phyloP scores from a whole-genome alignment of 2,888 invertebrate genomes.

The Eledone cirrhosa region DNA sequence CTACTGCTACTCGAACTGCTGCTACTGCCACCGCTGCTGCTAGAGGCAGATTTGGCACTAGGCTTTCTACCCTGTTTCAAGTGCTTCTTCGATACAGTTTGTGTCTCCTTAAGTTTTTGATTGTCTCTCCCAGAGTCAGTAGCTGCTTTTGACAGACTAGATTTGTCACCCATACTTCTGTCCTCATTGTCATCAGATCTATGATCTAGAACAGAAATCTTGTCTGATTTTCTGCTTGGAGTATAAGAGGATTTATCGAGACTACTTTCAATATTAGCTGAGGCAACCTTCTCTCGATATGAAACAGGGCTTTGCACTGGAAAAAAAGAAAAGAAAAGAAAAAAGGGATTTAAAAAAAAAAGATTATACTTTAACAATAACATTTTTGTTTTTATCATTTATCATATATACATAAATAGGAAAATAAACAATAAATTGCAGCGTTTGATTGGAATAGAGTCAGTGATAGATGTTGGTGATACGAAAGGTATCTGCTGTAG shows the following conservation, averaged over 20 bases:
- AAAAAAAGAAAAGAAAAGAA: slow-evolving; percentile 28
- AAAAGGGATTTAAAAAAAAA: too few species aligned
- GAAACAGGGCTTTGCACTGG: slow-evolving; percentile 34
- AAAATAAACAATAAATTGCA: too few species aligned
- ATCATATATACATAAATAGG: too few species aligned
- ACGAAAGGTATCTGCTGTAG: too few species aligned
- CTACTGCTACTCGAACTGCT: slow-evolving; percentile 31
- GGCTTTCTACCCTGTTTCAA: not conserved
- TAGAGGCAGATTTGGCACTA: not conserved
- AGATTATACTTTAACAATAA: too few species aligned
- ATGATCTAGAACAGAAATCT: slow-evolving; percentile 51
- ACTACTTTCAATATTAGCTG: slow-evolving; percentile 47
- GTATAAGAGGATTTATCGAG: slow-evolving; percentile 45
- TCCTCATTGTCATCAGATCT: slow-evolving; percentile 31
- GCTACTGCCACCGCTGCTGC: slow-evolving; percentile 18
- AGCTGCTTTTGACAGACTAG: too few species aligned
- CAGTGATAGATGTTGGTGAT: too few species aligned
- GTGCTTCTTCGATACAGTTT: not conserved
- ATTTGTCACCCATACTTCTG: not conserved
- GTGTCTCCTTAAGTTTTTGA: not conserved
- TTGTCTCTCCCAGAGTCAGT: not conserved
- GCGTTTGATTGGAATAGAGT: too few species aligned
- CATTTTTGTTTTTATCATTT: too few species aligned
- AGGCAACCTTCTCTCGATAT: slow-evolving; percentile 44
- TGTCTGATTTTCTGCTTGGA: slow-evolving; percentile 46